These are phyloP conservation scores for Psilanteris sp. DNA, from an alignment of 1,140 invertebrate genomes.

Conservation along the genomic window DNA sequence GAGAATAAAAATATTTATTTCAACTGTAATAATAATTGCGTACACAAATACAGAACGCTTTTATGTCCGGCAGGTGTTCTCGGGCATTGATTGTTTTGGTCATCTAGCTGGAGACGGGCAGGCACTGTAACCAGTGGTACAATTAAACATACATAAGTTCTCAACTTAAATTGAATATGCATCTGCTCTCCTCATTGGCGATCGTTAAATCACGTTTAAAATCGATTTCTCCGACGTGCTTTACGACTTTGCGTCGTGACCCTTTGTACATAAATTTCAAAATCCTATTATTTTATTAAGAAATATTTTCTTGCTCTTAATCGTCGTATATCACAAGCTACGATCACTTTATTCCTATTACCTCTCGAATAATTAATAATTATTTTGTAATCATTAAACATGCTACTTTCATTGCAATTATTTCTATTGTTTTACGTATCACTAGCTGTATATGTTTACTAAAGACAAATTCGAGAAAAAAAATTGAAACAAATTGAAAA, in stretches of 20 bases:
- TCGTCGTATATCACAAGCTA: too few species aligned
- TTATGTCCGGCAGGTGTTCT: constrained; percentile 61
- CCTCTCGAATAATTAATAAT: too few species aligned
- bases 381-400: too few species aligned
- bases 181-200: constrained; percentile 50
- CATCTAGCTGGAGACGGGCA: constrained; percentile 52
- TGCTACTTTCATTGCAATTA: too few species aligned
- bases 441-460: too few species aligned
- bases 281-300: neutral
- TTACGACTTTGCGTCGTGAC: constrained; percentile 1
- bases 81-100: constrained; percentile 1
- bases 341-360: too few species aligned
- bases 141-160: constrained; percentile 55
- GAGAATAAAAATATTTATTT: neutral
- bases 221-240: constrained; percentile 19
- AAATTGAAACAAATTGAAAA: too few species aligned
- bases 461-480: too few species aligned
- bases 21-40: neutral
- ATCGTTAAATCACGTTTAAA: constrained; percentile 37
- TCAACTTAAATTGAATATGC: constrained; percentile 67
- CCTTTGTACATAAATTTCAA: constrained; percentile 1
- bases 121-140: constrained; percentile 27
- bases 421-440: too few species aligned
- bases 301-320: too few species aligned
- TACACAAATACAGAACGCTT: neutral